Evolutionary conservation across 2,888 invertebrate species (phyloP).

Genomic region (Morpho helenor): DNA sequence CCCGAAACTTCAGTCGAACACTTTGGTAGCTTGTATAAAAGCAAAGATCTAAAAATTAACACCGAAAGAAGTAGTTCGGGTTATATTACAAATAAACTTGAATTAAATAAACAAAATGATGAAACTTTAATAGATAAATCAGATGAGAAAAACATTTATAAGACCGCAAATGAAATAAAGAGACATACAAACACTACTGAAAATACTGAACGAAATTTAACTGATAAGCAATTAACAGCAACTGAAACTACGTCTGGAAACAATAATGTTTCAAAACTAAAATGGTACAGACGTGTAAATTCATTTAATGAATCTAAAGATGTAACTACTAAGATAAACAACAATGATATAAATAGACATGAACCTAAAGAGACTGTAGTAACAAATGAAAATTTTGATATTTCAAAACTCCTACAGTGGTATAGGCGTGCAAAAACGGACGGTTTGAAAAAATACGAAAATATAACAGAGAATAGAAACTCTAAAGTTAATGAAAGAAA

Average conservation of each 20-base stretch:
- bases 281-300: not conserved
- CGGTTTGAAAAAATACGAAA: too few relatives aligned
- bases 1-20: slow-evolving; percentile 12
- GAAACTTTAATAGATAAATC: not conserved
- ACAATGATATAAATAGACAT: not conserved
- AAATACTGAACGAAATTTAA: not conserved
- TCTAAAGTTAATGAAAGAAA: too few relatives aligned
- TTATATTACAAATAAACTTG: not conserved
- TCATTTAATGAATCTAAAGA: not conserved
- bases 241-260: not conserved
- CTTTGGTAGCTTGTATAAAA: slow-evolving; percentile 21
- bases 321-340: not conserved
- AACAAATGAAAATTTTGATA: too few relatives aligned
- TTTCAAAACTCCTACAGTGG: too few relatives aligned
- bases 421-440: too few relatives aligned
- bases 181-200: not conserved
- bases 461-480: too few relatives aligned
- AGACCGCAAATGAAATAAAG: not conserved
- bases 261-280: not conserved
- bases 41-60: not conserved
- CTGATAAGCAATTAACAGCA: not conserved
- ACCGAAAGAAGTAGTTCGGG: not conserved
- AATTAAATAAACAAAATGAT: not conserved
- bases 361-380: too few relatives aligned
- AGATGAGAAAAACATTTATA: not conserved